These are phyloP conservation scores for Oceanites oceanicus DNA, from an alignment of 2,113 vertebrate species.

Conservation along the genomic window DNA sequence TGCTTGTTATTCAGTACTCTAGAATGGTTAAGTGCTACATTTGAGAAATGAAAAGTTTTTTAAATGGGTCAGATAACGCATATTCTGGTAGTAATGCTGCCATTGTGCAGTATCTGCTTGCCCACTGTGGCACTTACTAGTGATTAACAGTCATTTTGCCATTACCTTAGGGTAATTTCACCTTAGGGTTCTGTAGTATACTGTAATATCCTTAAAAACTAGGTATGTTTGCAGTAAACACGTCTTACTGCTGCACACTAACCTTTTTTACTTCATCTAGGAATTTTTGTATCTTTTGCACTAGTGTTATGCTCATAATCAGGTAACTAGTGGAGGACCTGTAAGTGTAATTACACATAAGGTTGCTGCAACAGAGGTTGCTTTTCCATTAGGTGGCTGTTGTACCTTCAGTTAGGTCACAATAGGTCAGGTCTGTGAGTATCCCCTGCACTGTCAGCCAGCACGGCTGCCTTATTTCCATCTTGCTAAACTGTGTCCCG, in stretches of 20 bases:
- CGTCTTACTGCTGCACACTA: not conserved
- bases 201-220: not conserved
- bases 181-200: not conserved
- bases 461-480: rapidly evolving
- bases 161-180: not conserved
- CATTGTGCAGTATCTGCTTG: not conserved
- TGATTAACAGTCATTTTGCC: constrained; percentile 21
- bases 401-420: not conserved
- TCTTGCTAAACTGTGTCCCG: not conserved
- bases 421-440: not conserved
- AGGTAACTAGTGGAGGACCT: not conserved
- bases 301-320: not conserved
- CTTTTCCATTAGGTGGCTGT: not conserved
- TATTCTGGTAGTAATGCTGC: not conserved
- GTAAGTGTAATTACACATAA: not conserved
- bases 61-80: constrained; percentile 14
- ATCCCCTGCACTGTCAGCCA: not conserved
- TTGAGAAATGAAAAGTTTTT: constrained; percentile 26
- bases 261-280: not conserved
- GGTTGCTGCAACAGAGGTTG: not conserved
- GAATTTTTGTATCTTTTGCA: not conserved
- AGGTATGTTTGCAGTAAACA: not conserved
- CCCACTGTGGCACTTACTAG: not conserved
- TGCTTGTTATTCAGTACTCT: constrained; percentile 9
- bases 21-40: constrained; percentile 40